Evolutionary conservation across 2,797 vertebrate species (phyloP).

Genomic region (Myioborus miniatus): DNA sequence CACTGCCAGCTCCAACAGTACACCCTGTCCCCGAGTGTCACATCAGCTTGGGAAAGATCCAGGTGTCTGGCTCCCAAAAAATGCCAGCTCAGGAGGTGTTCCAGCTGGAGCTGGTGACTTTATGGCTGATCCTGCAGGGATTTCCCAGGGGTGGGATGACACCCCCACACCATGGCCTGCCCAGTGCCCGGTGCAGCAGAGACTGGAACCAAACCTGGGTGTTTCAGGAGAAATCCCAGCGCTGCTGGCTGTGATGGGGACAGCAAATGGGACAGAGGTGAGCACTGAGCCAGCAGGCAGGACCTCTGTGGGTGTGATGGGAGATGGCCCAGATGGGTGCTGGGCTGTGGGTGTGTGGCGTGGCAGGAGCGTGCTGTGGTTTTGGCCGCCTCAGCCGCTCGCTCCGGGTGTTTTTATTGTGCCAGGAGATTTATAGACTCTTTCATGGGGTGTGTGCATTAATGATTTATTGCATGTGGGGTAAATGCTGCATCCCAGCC

Average conservation of each 20-base stretch:
- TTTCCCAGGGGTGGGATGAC: not conserved
- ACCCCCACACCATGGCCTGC: fast-evolving
- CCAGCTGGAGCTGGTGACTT: not conserved
- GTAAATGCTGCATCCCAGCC: not conserved
- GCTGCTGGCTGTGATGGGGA: not conserved
- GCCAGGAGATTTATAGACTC: not conserved
- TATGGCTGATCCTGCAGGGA: fast-evolving
- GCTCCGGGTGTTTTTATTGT: not conserved
- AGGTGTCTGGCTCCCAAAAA: fast-evolving
- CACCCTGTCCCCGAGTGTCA: not conserved
- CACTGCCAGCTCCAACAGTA: not conserved
- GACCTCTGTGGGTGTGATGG: not conserved
- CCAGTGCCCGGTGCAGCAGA: fast-evolving
- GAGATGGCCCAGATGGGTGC: not conserved
- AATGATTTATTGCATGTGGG: not conserved
- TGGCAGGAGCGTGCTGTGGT: not conserved
- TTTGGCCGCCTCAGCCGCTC: not conserved
- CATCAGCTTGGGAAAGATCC: fast-evolving
- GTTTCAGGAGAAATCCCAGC: not conserved
- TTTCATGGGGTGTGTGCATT: not conserved
- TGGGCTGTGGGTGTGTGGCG: not conserved
- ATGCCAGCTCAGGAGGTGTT: not conserved
- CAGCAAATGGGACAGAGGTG: not conserved
- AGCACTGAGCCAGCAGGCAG: not conserved
- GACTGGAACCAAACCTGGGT: not conserved